A percentile compares a stretch with the other conserved stretches of the same genome.
These are phyloP conservation scores for Celastrina argiolus DNA, from an alignment of 2,888 invertebrate genomes.

Conservation along the genomic window DNA sequence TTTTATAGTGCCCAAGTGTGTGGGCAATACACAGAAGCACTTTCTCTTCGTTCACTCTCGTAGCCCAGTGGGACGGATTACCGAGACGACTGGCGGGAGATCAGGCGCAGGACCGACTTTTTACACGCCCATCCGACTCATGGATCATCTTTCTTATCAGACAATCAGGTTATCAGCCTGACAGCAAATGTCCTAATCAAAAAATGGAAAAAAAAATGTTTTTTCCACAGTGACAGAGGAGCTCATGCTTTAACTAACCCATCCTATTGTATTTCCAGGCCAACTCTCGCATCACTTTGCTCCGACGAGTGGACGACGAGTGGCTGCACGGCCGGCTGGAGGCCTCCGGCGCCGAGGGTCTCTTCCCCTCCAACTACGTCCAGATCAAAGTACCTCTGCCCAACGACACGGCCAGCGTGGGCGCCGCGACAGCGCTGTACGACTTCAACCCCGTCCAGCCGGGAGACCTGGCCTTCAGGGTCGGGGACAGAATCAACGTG, in stretches of 20 bases:
- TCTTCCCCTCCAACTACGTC: conserved; percentile 90
- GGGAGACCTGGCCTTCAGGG: conserved; percentile 57
- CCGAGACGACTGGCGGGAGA: no score
- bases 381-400: conserved; percentile 84
- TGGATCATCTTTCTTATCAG: no score
- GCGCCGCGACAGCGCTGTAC: conserved; percentile 81
- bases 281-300: conserved; percentile 83
- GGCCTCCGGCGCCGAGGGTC: conserved; percentile 82
- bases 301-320: conserved; percentile 84
- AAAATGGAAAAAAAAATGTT: no score
- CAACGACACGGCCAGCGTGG: conserved; percentile 48
- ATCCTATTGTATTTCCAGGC: conserved; percentile 69
- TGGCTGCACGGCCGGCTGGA: conserved; percentile 88
- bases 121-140: no score
- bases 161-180: no score
- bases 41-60: no score
- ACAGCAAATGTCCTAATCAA: no score
- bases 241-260: neutral
- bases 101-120: no score
- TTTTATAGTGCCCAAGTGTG: no score
- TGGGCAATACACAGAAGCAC: no score
- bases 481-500: conserved; percentile 77
- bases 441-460: conserved; percentile 81
- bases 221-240: no score
- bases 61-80: no score